Evolutionary conservation across 1,140 invertebrate genomes (phyloP), one percentile per base, ranked within the genome.

Genomic region (Nebria ingens): DNA sequence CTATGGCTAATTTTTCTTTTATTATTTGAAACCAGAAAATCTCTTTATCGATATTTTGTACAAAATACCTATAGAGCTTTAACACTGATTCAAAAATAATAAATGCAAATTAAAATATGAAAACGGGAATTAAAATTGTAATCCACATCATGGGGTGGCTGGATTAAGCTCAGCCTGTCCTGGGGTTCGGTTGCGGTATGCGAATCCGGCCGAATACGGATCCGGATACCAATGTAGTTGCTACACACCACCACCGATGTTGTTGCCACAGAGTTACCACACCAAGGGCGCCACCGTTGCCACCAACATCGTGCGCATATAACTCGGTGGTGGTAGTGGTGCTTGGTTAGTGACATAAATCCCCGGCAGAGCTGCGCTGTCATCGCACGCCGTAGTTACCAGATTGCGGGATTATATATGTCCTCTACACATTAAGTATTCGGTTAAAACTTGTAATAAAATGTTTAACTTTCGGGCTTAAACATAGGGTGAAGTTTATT

Each of bases 61-160:
- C 15, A 9, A 17, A 17, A 45, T n/a, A n/a, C n/a, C n/a, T n/a
- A n/a, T n/a, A n/a, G n/a, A n/a, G n/a, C n/a, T n/a, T n/a, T n/a
- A n/a, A n/a, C n/a, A n/a, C n/a, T 12, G 40, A 45, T 45, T 45
- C 40, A 45, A 45, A 45, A 45, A 45, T 45, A 45, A 45, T 45
- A 45, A 45, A 45, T 45, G 40, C 40, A 45, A 45, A 45, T 45
- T 45, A 45, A 45, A 45, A 45, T 45, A 45, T 45, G 40, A 45
- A 45, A 45, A 11, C n/a, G 6, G 3, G 15, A 45, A 45, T 45
- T 45, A 45, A 45, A 45, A 45, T 17, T 45, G 40, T 45, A 45
- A 45, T 45, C 40, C 40, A 45, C 6, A 29, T 29, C 25, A n/a
- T 34, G 25, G 6, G 25, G 25, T 34, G 9, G 25, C 3, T 45